Evolutionary conservation across 2,888 invertebrate genomes (phyloP).

Genomic region (Megalurothrips usitatus): DNA sequence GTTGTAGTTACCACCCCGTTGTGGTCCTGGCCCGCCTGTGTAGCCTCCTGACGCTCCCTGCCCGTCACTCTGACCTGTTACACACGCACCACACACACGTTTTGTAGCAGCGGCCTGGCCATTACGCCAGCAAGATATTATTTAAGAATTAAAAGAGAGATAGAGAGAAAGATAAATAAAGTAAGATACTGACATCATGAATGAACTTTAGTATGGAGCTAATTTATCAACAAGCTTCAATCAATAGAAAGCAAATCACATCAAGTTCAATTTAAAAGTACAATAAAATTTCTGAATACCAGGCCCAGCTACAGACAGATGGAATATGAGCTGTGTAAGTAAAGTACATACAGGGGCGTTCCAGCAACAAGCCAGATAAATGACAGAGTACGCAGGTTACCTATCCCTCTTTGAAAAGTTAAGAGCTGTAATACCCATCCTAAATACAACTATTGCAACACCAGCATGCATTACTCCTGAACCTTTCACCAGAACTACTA

Average conservation of each 20-base stretch:
- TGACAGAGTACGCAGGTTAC: background rate
- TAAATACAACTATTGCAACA: background rate
- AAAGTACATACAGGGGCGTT: background rate
- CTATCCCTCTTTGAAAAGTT: too few relatives aligned
- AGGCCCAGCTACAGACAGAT: constrained; percentile 1
- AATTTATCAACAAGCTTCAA: background rate
- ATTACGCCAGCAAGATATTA: background rate
- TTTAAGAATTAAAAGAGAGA: background rate
- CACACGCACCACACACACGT: constrained; percentile 11
- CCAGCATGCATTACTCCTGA: constrained; percentile 11
- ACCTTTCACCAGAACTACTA: background rate
- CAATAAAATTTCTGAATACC: background rate
- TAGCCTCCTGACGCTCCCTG: constrained; percentile 37
- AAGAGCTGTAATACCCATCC: too few relatives aligned
- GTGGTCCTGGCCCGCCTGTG: constrained; percentile 48
- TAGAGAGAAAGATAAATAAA: background rate
- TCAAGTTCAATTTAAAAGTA: too few relatives aligned
- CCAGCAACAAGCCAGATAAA: background rate
- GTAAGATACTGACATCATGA: background rate
- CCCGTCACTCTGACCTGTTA: constrained; percentile 16
- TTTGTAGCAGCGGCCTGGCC: constrained; percentile 14
- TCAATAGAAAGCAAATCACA: too few relatives aligned
- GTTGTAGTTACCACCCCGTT: constrained; percentile 48
- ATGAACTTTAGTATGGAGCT: background rate
- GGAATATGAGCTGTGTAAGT: background rate